Evolutionary conservation across 2,113 vertebrate genomes (phyloP).

Genomic region (Protobothrops flavoviridis): DNA sequence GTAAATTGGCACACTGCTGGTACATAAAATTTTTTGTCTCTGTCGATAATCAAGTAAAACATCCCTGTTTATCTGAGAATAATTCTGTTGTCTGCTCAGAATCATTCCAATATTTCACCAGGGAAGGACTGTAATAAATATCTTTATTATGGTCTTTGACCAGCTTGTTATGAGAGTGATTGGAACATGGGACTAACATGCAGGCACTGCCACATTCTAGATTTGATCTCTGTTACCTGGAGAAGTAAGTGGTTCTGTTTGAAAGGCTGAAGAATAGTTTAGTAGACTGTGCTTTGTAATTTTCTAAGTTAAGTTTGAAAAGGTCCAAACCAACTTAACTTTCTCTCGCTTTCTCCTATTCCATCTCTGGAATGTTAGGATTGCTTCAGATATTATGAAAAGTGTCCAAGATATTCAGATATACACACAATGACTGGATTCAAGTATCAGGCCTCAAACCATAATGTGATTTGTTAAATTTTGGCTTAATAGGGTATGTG

Average conservation of each 20-base stretch:
- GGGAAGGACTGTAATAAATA: background rate
- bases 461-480: background rate
- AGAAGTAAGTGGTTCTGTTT: background rate
- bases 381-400: background rate
- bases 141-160: background rate
- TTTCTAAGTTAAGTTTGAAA: slow-evolving; percentile 34
- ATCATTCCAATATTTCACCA: background rate
- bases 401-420: background rate
- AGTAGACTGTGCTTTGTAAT: background rate
- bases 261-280: background rate
- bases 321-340: background rate
- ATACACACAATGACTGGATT: background rate
- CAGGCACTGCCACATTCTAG: background rate
- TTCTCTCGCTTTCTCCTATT: background rate
- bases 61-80: background rate
- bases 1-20: background rate
- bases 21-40: background rate
- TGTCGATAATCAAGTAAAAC: background rate
- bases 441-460: background rate
- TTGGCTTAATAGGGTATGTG: background rate
- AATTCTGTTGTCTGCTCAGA: background rate
- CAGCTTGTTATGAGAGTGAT: background rate
- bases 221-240: background rate
- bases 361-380: background rate
- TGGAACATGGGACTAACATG: background rate